Evolutionary conservation across 2,888 invertebrate species (phyloP).

Genomic region (Nymphalis polychloros): DNA sequence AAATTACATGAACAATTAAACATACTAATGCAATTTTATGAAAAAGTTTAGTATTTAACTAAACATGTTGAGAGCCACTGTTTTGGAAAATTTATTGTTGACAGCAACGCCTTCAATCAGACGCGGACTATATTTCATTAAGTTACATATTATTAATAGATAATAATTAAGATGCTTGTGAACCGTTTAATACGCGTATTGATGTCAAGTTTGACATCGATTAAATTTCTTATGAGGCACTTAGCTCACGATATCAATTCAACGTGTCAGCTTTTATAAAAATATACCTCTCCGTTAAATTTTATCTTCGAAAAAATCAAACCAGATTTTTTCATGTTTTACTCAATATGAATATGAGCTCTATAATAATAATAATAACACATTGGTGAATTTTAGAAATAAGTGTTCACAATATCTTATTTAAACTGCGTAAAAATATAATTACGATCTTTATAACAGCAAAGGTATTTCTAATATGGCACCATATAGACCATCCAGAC

Average conservation of each 20-base stretch:
- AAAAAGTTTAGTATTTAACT: neutral
- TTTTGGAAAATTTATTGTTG: conserved; percentile 26
- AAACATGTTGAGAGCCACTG: conserved; percentile 22
- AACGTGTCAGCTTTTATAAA: neutral
- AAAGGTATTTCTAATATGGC: too few relatives aligned
- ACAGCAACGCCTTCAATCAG: conserved; percentile 23
- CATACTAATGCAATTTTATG: too few relatives aligned
- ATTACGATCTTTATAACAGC: too few relatives aligned
- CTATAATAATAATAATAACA: too few relatives aligned
- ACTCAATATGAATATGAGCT: too few relatives aligned
- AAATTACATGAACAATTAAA: too few relatives aligned
- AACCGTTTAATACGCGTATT: neutral
- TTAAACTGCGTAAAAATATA: too few relatives aligned
- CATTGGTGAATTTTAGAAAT: too few relatives aligned
- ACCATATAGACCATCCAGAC: too few relatives aligned
- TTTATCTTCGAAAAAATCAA: neutral
- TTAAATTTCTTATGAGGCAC: conserved; percentile 8
- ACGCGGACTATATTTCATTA: conserved; percentile 17
- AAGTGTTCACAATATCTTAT: too few relatives aligned
- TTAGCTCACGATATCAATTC: neutral
- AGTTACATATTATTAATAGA: conserved; percentile 16
- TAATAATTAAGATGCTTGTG: conserved; percentile 23
- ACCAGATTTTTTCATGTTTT: too few relatives aligned
- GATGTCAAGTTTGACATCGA: conserved; percentile 12
- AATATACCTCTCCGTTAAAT: neutral